Evolutionary conservation across 2,113 vertebrate genomes (phyloP).

Genomic region (Plectropomus leopardus): DNA sequence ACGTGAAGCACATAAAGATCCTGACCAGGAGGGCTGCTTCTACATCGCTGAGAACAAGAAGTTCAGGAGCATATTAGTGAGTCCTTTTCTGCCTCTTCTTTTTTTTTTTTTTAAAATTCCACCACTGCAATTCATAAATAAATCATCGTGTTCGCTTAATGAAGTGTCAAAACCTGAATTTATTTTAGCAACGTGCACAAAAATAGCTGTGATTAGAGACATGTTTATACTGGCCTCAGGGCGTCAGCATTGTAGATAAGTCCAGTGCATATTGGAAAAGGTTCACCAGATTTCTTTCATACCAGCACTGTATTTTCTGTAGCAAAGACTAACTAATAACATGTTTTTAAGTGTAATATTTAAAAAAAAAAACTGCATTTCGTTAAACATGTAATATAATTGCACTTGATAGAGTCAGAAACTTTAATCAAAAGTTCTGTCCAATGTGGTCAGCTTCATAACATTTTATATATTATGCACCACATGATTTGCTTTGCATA

Average conservation of each 20-base stretch:
- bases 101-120: slow-evolving; percentile 55
- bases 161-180: slow-evolving; percentile 72
- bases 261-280: slow-evolving; percentile 28
- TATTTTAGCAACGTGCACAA: slow-evolving; percentile 64
- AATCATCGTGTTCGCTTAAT: slow-evolving; percentile 69
- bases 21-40: slow-evolving; percentile 95
- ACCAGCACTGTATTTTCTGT: slow-evolving; percentile 11
- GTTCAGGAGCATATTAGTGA: slow-evolving; percentile 98
- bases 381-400: neutral
- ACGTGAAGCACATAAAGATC: slow-evolving; percentile 99
- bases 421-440: neutral
- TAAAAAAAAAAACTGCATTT: neutral
- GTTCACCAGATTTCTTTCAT: slow-evolving; percentile 28
- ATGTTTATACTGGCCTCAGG: slow-evolving; percentile 58
- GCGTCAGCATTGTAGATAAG: slow-evolving; percentile 39
- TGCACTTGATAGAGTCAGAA: neutral
- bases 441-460: neutral
- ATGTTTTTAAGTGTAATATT: neutral
- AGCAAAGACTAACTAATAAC: slow-evolving; percentile 1
- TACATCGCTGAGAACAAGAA: slow-evolving; percentile 98
- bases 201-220: slow-evolving; percentile 65
- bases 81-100: slow-evolving; percentile 60
- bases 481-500: neutral
- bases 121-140: slow-evolving; percentile 73
- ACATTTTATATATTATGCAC: neutral